Conservation (phyloP, 2,113 vertebrate species). For the Alouatta palliata region DNA sequence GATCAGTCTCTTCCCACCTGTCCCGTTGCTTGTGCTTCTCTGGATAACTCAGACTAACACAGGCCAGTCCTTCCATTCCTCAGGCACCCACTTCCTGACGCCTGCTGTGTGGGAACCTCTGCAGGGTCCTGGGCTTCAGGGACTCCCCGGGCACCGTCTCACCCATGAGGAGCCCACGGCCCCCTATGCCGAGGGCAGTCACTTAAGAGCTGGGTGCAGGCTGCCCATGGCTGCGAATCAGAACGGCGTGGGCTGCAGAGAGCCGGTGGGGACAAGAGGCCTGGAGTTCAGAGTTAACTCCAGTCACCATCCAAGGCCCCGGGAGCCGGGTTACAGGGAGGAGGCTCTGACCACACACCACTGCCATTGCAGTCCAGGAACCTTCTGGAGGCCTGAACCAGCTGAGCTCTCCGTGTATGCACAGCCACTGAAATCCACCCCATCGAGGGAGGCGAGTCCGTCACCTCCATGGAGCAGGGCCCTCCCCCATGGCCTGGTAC, state of each 20-base stretch:
- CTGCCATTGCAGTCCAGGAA: accelerated
- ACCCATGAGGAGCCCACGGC: not conserved
- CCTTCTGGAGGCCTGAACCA: accelerated
- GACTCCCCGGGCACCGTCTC: too few species aligned
- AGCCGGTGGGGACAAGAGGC: not conserved
- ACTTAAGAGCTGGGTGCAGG: too few species aligned
- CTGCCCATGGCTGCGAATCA: not conserved
- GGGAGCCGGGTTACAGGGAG: accelerated
- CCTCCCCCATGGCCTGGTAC: not conserved
- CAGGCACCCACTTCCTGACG: accelerated
- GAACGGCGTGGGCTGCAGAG: not conserved
- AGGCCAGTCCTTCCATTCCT: not conserved
- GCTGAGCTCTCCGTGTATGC: not conserved
- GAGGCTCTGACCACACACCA: not conserved
- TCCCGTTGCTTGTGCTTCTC: not conserved
- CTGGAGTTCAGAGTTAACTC: accelerated
- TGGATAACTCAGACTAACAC: accelerated
- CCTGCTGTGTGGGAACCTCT: not conserved
- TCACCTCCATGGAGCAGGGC: accelerated
- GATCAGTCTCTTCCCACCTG: not conserved
- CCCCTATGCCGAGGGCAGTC: not conserved
- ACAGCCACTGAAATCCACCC: not conserved
- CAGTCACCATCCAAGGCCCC: accelerated
- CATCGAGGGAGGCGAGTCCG: not conserved
- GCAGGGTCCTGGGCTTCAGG: too few species aligned